Base-by-base conservation (phyloP, 2,797 vertebrate species). In the Cyprinella venusta region DNA sequence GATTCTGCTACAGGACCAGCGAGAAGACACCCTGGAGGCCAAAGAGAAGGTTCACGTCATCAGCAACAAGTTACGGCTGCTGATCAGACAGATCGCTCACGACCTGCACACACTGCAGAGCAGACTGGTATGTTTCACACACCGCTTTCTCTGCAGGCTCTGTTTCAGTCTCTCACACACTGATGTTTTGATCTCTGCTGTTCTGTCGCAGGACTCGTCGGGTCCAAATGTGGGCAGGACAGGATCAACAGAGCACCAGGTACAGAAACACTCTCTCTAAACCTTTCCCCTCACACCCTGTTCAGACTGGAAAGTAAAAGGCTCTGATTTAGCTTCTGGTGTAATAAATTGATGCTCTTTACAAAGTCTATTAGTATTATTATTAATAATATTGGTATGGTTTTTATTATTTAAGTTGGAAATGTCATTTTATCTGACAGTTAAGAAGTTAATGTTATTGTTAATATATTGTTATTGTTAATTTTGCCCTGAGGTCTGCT, bases 31-130 rank as follows among this genome's bases (percentile, higher is more conserved):
- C 5, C 40, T 92, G 13, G 97, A 97, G 91, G 96, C 95, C 59
- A 94, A 95, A 48, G 97, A 99, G 93, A 97, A 97, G 85, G 94
- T 97, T 15, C 95, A 96, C 3, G 95, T 97, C 61, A 95, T 97
- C 80, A 87, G 89, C 89, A 96, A 94, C 78, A 97, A 97, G 56
- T 90, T 98, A 77, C 92, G 91, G 5, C 94, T 96, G 65, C 91
- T 99, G 80, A 92, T 92, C 33, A 89, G 96, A 71, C 95, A 95
- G 89, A 92, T 94, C 79, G 90, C 92, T 8, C 88, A 84, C 0
- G 95, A 96, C 67, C 90, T 97, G 82, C 75, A 75, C 72, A 63
- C 80, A 1, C 85, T 96, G 63, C 92, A 92, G 87, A 87, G 65
- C 21, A 89, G 90, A 71, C 92, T 94, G 96, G 97, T 98, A 88